phyloP scores from a whole-genome alignment of 2,797 vertebrate species.

The Poecilia picta region DNA sequence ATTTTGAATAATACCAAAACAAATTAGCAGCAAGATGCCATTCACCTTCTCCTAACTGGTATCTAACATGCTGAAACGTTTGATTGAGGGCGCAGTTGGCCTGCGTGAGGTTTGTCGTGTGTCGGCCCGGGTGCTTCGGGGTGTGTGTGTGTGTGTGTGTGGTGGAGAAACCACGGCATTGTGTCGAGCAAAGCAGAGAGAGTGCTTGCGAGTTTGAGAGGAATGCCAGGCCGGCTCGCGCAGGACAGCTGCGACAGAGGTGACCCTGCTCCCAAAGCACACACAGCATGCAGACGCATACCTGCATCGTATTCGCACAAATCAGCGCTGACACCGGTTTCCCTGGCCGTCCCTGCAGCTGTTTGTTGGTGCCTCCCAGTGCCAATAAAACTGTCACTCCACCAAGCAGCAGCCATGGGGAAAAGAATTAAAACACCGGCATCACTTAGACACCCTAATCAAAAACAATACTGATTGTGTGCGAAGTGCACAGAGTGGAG shows the following conservation, averaged over 20 bases:
- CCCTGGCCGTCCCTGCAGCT: conserved; percentile 60
- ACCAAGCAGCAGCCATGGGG: conserved; percentile 11
- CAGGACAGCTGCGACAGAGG: conserved; percentile 81
- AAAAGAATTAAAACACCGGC: conserved; percentile 39
- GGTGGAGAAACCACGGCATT: conserved; percentile 69
- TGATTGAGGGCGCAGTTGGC: conserved; percentile 72
- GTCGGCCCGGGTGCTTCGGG: conserved; percentile 49
- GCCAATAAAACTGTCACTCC: conserved; percentile 27
- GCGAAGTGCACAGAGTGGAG: conserved; percentile 24
- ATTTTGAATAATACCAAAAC: conserved; percentile 13
- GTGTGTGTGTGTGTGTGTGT: conserved; percentile 24
- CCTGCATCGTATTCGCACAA: conserved; percentile 20
- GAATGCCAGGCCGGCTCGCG: conserved; percentile 43
- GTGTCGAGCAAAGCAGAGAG: conserved; percentile 46
- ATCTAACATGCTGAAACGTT: conserved; percentile 38
- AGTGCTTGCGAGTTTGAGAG: conserved; percentile 49
- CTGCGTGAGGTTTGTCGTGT: conserved; percentile 57
- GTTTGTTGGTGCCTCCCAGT: conserved; percentile 41
- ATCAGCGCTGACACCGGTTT: conserved; percentile 40
- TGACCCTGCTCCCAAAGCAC: conserved; percentile 56
- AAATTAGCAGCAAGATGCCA: conserved; percentile 16
- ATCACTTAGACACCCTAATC: conserved; percentile 34
- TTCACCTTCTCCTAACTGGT: conserved; percentile 17
- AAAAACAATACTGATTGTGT: conserved; percentile 59
- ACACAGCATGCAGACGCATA: conserved; percentile 29